A percentile compares a stretch with the other conserved stretches of the same genome.
Conservation (phyloP, 1,140 invertebrate species). For the Bombus balteatus region DNA sequence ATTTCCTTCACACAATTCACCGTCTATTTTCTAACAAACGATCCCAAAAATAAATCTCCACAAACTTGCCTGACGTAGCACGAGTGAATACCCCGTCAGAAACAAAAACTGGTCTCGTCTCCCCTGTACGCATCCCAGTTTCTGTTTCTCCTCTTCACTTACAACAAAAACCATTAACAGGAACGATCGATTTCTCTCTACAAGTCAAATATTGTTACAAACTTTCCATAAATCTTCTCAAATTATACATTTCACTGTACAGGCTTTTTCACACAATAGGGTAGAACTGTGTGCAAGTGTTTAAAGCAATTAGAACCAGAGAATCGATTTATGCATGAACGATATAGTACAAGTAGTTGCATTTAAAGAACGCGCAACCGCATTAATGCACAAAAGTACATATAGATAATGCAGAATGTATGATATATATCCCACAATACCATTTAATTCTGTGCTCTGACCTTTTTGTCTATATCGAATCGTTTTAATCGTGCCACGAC, state of each 20-base stretch:
- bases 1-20: not conserved
- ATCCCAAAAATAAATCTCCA: not conserved
- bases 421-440: not conserved
- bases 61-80: too few relatives aligned
- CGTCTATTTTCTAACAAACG: not conserved
- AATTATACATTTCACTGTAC: too few relatives aligned
- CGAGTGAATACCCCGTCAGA: not conserved
- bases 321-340: not conserved
- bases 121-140: not conserved
- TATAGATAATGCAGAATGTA: not conserved
- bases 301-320: not conserved
- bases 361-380: not conserved
- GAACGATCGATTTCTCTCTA: not conserved
- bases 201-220: not conserved
- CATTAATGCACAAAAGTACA: not conserved
- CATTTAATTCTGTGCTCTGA: not conserved
- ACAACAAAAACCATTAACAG: not conserved
- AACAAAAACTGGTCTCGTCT: not conserved
- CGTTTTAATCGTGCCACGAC: not conserved
- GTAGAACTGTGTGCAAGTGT: too few relatives aligned
- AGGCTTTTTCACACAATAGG: too few relatives aligned
- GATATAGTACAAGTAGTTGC: too few relatives aligned
- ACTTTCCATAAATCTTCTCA: too few relatives aligned
- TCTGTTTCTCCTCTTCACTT: not conserved
- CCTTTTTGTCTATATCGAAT: not conserved